These are phyloP conservation scores for Mesorhabditis sp. DNA, from an alignment of 2,888 invertebrate genomes.

Conservation along the genomic window DNA sequence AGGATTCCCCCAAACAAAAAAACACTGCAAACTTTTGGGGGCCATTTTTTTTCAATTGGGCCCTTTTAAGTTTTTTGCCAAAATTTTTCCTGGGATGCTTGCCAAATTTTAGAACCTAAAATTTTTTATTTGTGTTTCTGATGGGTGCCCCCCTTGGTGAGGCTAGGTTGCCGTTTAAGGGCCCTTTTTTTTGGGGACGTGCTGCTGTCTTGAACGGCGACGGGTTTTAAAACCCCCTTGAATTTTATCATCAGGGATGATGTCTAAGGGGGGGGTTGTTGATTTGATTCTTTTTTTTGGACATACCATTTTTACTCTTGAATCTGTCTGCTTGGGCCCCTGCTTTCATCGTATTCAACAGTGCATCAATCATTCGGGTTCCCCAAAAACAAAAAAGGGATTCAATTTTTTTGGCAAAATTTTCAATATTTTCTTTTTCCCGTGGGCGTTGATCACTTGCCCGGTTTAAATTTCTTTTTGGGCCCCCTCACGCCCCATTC, in stretches of 20 bases:
- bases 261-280: background rate
- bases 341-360: background rate
- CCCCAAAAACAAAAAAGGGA: background rate
- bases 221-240: background rate
- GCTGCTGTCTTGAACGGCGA: background rate
- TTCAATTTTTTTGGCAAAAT: background rate
- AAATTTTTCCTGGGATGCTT: background rate
- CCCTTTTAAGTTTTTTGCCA: no score
- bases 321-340: background rate
- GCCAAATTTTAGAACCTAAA: background rate
- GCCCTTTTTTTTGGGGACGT: background rate
- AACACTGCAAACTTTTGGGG: no score
- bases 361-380: background rate
- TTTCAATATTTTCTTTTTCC: background rate
- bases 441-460: background rate
- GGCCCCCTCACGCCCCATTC: background rate
- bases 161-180: background rate
- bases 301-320: background rate
- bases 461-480: background rate
- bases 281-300: background rate
- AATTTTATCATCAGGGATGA: background rate
- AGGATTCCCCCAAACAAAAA: no score
- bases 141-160: background rate
- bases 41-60: no score
- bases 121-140: no score